A percentile compares a stretch with the other conserved stretches of the same genome.
These are phyloP conservation scores for Biston stratarius DNA, from an alignment of 2,888 invertebrate genomes.

Conservation along the genomic window DNA sequence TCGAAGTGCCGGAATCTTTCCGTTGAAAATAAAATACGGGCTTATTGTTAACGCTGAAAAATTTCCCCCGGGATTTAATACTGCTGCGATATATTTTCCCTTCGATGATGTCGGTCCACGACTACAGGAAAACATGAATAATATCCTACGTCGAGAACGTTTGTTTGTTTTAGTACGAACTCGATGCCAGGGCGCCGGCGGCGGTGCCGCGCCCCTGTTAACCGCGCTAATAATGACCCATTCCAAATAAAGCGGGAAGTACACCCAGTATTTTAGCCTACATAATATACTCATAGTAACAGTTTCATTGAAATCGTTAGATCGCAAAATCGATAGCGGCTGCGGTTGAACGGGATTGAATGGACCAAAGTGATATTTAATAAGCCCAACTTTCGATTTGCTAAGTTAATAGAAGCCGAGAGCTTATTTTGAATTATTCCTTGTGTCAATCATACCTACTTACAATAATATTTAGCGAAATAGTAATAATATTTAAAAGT, in stretches of 20 bases:
- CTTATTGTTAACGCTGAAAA: slow-evolving; percentile 62
- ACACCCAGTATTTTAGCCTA: slow-evolving; percentile 1
- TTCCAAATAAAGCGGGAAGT: slow-evolving; percentile 24
- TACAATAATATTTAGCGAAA: neutral
- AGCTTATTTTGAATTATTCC: slow-evolving; percentile 1
- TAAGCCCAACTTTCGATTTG: slow-evolving; percentile 15
- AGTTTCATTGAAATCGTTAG: slow-evolving; percentile 22
- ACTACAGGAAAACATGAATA: slow-evolving; percentile 48
- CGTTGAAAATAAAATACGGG: slow-evolving; percentile 56
- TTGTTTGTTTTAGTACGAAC: slow-evolving; percentile 41
- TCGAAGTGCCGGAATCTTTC: slow-evolving; percentile 52
- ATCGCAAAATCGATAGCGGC: slow-evolving; percentile 20
- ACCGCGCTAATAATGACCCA: slow-evolving; percentile 39
- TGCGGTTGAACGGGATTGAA: slow-evolving; percentile 18
- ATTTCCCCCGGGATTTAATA: slow-evolving; percentile 58
- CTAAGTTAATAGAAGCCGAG: slow-evolving; percentile 6
- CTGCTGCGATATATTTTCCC: slow-evolving; percentile 54
- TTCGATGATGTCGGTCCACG: slow-evolving; percentile 54
- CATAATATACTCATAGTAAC: neutral
- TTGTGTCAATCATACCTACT: neutral
- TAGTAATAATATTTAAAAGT: neutral
- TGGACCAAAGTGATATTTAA: slow-evolving; percentile 17
- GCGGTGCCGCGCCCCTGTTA: slow-evolving; percentile 23
- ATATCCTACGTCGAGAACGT: slow-evolving; percentile 38
- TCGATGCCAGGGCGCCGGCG: slow-evolving; percentile 19